phyloP scores from a whole-genome alignment of 2,113 vertebrate species.

The Benitochromis conjunctus region DNA sequence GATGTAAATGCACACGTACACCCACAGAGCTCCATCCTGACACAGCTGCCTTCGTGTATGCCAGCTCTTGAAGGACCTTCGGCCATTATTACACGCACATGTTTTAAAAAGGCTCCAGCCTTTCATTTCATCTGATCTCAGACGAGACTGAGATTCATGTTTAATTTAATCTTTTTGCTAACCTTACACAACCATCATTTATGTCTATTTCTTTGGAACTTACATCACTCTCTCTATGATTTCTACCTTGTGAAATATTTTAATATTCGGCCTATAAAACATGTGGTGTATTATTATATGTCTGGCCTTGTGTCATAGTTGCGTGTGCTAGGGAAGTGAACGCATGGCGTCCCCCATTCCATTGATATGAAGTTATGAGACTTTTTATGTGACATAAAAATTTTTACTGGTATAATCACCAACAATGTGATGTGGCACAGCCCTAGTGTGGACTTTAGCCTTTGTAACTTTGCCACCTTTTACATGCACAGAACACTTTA shows the following conservation, averaged over 20 bases:
- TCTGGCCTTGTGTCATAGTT: neutral
- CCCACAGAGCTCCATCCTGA: neutral
- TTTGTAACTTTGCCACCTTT: neutral
- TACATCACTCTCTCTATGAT: neutral
- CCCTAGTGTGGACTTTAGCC: neutral
- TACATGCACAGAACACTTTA: neutral
- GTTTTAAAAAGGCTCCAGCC: neutral
- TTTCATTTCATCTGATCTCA: slow-evolving; percentile 1
- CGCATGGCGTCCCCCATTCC: accelerated
- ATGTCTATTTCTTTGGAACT: neutral
- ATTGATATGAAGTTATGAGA: neutral
- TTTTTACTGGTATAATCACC: accelerated
- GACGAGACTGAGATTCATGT: neutral
- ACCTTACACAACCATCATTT: neutral
- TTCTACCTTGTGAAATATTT: neutral
- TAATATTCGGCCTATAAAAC: neutral
- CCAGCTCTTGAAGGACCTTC: neutral
- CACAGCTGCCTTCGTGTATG: neutral
- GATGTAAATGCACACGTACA: neutral
- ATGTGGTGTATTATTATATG: neutral
- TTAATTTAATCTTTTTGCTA: neutral
- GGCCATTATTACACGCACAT: neutral
- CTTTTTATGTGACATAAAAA: accelerated
- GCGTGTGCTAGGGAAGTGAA: neutral
- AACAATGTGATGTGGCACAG: neutral